Conservation (phyloP, 2,888 invertebrate species). For the Mayetiola destructor region DNA sequence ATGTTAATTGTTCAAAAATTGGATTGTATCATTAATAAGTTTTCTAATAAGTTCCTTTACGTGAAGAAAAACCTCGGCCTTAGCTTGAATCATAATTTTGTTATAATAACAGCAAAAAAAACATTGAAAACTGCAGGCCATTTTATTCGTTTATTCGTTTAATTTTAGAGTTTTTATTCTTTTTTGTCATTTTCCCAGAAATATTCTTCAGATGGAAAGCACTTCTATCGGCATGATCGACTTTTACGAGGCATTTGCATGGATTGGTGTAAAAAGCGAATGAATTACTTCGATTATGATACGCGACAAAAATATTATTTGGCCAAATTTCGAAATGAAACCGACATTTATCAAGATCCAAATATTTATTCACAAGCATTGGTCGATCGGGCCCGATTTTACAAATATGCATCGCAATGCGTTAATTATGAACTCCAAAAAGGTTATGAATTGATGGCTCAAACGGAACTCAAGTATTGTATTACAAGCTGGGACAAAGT, state of each 20-base stretch:
- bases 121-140: not conserved
- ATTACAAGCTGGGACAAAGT: constrained; percentile 4
- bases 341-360: constrained; percentile 11
- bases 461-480: constrained; percentile 17
- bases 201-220: constrained; percentile 15
- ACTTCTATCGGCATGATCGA: constrained; percentile 16
- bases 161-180: too few species aligned
- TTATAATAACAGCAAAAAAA: too few species aligned
- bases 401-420: constrained; percentile 16
- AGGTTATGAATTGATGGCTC: constrained; percentile 16
- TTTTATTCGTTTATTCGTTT: too few species aligned
- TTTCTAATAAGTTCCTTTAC: too few species aligned
- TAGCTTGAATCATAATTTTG: too few species aligned
- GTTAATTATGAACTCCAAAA: constrained; percentile 17
- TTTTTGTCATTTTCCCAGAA: constrained; percentile 10
- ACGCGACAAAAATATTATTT: constrained; percentile 8
- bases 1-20: too few species aligned
- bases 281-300: constrained; percentile 8
- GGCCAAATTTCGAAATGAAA: constrained; percentile 1
- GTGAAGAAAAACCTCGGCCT: too few species aligned
- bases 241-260: constrained; percentile 17
- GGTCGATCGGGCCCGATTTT: constrained; percentile 6
- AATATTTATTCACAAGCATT: constrained; percentile 12
- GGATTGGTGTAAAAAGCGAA: constrained; percentile 15
- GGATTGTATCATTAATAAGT: too few species aligned